These are phyloP conservation scores for Fragum sueziense DNA, from an alignment of 2,888 invertebrate species.

Conservation along the genomic window DNA sequence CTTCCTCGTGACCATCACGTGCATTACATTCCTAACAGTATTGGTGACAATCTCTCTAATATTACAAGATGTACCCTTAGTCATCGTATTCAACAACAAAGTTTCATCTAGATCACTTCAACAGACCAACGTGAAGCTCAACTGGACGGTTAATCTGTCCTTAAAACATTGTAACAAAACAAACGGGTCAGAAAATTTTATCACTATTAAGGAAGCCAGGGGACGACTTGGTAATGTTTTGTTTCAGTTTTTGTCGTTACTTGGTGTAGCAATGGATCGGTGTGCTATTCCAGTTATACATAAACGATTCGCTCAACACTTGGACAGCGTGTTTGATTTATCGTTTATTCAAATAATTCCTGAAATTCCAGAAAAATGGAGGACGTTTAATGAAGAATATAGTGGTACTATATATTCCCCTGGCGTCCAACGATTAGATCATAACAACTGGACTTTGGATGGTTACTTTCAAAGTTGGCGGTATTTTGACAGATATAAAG, in stretches of 20 bases:
- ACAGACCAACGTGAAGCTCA: not conserved
- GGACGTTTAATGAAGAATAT: not conserved
- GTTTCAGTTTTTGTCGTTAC: not conserved
- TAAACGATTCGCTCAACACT: not conserved
- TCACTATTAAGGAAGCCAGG: not conserved
- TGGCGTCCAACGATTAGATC: not conserved
- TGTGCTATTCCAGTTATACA: not conserved
- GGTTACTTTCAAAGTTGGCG: slow-evolving; percentile 11
- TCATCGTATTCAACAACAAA: not conserved
- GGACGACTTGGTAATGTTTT: slow-evolving; percentile 12
- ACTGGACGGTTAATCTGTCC: not conserved
- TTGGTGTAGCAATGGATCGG: not conserved
- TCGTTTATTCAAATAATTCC: not conserved
- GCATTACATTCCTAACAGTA: not conserved
- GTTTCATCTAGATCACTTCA: not conserved
- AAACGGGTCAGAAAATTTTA: not conserved
- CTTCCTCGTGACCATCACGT: not conserved
- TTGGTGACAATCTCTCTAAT: not conserved
- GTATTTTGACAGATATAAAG: not conserved
- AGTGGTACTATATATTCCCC: not conserved
- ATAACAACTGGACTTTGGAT: slow-evolving; percentile 7
- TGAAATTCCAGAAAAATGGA: not conserved
- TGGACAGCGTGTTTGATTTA: not conserved
- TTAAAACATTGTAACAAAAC: not conserved
- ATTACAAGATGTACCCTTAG: not conserved